Base-by-base conservation (phyloP, 2,797 vertebrate species). In the Craterocephalus amniculus region DNA sequence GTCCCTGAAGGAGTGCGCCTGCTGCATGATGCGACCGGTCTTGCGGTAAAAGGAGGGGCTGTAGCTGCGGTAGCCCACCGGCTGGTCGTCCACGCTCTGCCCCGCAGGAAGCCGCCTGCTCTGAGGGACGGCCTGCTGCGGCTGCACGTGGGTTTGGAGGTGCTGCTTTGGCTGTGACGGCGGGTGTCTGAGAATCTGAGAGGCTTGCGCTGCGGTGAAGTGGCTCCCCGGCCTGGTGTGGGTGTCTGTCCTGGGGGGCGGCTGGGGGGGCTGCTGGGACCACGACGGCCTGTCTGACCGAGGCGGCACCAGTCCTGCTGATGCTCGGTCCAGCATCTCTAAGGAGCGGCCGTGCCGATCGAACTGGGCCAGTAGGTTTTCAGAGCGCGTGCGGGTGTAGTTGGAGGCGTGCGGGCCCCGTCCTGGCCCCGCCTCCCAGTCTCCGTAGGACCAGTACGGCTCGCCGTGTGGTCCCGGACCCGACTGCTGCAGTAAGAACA, bases 11-110 rank as follows among this genome's bases (percentile, higher is more conserved):
- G 97, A 96, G 54, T 97, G 96, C 4, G 97, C 96, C 51, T 95
- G 94, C 59, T 97, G 96, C 89, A 95, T 80, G 77, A 98, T 94
- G 69, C 96, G 96, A 13, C 96, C 97, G 0, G 97, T 98, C 82
- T 98, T 96, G 54, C 97, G 96, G 89, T 98, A 96, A 85, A 98
- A 99, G 12, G 97, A 98, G 0, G 97, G 97, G 90, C 97, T 99
- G 85, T 99, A 99, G 88, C 97, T 99, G 59, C 97, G 95, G 90
- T 99, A 99, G n/a, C 97, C 97, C 0, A 97, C 93, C 8, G 95
- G 96, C 57, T 97, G 93, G 52, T 97, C 96, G 0, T 97, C 97
- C 57, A 91, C 84, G 83, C 94, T 95, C 81, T 94, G 96, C 51
- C 89, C 91, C 0, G 94, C 83, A 68, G 94, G 88, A 16, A 94